A percentile compares a stretch with the other conserved stretches of the same genome.
Evolutionary conservation across 2,888 invertebrate species (phyloP).

Genomic region (Drosophila crucigera): DNA sequence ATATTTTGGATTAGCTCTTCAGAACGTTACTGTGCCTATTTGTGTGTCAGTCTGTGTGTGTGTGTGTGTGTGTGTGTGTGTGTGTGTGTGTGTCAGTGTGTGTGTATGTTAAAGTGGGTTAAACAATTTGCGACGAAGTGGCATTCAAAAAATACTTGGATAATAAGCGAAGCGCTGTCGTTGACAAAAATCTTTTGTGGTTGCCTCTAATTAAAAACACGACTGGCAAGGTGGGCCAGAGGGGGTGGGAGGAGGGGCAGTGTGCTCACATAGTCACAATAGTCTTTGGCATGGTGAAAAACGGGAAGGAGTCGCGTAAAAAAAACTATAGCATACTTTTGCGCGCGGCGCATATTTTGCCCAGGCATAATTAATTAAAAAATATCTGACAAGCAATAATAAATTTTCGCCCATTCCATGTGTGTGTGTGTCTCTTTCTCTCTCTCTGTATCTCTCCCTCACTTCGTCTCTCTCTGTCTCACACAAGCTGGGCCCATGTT

Average conservation of each 20-base stretch:
- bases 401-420: constrained; percentile 56
- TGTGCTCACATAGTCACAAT: constrained; percentile 10
- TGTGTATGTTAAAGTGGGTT: constrained; percentile 53
- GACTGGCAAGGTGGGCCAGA: constrained; percentile 15
- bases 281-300: constrained; percentile 45
- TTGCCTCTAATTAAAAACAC: constrained; percentile 75
- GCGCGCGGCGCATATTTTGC: constrained; percentile 71
- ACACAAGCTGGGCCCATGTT: constrained; percentile 29
- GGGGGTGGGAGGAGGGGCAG: neutral
- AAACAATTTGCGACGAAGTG: constrained; percentile 53
- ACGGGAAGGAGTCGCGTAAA: constrained; percentile 28
- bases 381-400: constrained; percentile 76
- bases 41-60: constrained; percentile 11
- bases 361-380: constrained; percentile 77
- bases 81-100: constrained; percentile 16
- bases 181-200: constrained; percentile 77
- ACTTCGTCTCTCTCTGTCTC: neutral
- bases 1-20: constrained; percentile 64
- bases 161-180: constrained; percentile 33
- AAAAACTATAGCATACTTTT: constrained; percentile 75
- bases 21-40: constrained; percentile 31
- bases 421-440: constrained; percentile 1
- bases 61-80: constrained; percentile 14
- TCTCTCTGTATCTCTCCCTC: neutral
- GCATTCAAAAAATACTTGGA: constrained; percentile 14